phyloP scores from a whole-genome alignment of 2,797 vertebrate genomes.

The Onychomys arenicola region DNA sequence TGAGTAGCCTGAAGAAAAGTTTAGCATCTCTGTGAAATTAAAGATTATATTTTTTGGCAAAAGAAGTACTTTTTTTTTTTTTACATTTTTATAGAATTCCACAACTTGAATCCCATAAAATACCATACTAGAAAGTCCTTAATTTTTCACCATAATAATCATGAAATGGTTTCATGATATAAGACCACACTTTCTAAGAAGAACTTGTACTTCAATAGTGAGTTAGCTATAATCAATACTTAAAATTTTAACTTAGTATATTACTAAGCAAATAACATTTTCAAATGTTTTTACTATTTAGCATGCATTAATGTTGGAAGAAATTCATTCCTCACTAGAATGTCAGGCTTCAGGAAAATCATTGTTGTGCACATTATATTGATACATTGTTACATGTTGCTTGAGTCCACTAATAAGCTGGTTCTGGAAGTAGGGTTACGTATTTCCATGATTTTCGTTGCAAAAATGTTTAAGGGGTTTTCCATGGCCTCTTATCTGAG shows the following conservation, averaged over 20 bases:
- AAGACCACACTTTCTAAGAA: neutral
- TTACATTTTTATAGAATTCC: neutral
- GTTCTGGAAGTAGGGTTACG: neutral
- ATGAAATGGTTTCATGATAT: neutral
- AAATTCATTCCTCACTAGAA: neutral
- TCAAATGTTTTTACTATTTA: neutral
- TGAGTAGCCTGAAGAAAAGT: conserved; percentile 16
- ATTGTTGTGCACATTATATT: neutral
- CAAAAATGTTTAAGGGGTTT: neutral
- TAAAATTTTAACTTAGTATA: neutral
- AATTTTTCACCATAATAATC: neutral
- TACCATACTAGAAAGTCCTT: neutral
- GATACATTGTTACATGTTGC: neutral
- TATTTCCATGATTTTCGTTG: too few species aligned
- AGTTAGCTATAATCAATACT: neutral
- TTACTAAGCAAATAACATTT: neutral
- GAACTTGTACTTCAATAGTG: neutral
- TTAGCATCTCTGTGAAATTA: conserved; percentile 49
- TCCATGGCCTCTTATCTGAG: neutral
- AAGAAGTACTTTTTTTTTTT: neutral
- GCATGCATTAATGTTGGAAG: neutral
- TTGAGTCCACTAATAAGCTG: neutral
- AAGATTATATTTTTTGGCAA: neutral
- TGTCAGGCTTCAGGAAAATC: neutral
- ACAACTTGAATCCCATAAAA: neutral